Evolutionary conservation across 2,888 invertebrate genomes (phyloP), one percentile per base, ranked within the genome.

Genomic region (Drosophila mercatorum): DNA sequence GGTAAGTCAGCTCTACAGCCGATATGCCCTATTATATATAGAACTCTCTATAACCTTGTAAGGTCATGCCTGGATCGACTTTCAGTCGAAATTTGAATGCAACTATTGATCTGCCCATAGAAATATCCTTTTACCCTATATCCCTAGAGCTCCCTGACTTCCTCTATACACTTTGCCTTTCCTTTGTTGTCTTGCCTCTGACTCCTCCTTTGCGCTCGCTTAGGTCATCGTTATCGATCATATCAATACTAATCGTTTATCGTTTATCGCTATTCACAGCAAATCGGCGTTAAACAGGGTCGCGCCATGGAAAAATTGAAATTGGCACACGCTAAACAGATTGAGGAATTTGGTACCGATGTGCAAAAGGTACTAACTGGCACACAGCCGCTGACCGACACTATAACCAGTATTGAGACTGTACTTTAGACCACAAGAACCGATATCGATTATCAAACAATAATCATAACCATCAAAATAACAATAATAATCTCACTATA

Each of bases 301-400:
- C 96, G 98, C 78, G 98, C 98, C 92, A 97, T 96, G 92, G 98
- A 98, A 80, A 97, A 98, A 92, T 94, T 99, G 78, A 97, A 97
- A 92, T 95, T 97, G 62, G 96, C 96, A 47, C 99, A 99, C 91
- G 97, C 97, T 89, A 97, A 98, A 90, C 98, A 98, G 92, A 94
- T 97, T 91, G 97, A 98, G 81, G 97, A 97, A 91, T 94, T 98
- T 73, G 95, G 96, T 75, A 97, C 96, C 92, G 97, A 97, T 92
- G 95, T 97, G 84, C 97, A 97, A 92, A 96, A 96, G 93, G 97
- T 97, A 93, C 89, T 92, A 77, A 90, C 88, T 67, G 91, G 90
- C 80, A 90, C 82, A 81, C 83, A 83, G 75, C 81, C 82, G 78
- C 83, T 84, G 74, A 80, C 77, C 77, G 88, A 91, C 81, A 87